Evolutionary conservation across 2,888 invertebrate genomes (phyloP).

Genomic region (Phorcus lineatus): DNA sequence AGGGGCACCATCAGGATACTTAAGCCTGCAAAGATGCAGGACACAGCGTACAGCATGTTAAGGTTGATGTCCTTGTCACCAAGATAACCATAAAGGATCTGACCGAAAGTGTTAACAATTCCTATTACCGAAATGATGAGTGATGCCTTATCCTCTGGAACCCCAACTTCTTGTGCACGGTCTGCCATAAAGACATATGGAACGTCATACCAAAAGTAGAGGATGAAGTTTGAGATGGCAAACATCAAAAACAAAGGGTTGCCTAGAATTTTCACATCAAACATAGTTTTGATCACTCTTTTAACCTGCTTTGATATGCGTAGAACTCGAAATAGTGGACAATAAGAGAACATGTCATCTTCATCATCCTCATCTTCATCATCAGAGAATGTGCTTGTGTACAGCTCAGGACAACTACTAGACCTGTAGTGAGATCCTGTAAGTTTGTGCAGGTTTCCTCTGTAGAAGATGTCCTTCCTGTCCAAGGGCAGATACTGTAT

Average conservation of each 20-base stretch:
- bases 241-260: slow-evolving; percentile 76
- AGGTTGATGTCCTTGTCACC: slow-evolving; percentile 90
- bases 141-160: slow-evolving; percentile 77
- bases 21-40: slow-evolving; percentile 79
- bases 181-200: slow-evolving; percentile 96
- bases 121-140: slow-evolving; percentile 87
- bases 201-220: slow-evolving; percentile 93
- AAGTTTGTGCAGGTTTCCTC: slow-evolving; percentile 65
- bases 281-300: slow-evolving; percentile 60
- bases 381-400: slow-evolving; percentile 46
- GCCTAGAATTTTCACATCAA: slow-evolving; percentile 66
- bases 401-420: slow-evolving; percentile 91
- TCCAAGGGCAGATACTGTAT: slow-evolving; percentile 59
- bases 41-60: slow-evolving; percentile 87
- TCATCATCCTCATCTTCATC: slow-evolving; percentile 44
- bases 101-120: slow-evolving; percentile 88
- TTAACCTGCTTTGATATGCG: slow-evolving; percentile 59
- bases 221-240: slow-evolving; percentile 88
- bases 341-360: slow-evolving; percentile 9
- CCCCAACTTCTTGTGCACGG: slow-evolving; percentile 81
- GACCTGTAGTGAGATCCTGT: slow-evolving; percentile 77
- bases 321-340: slow-evolving; percentile 28
- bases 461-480: slow-evolving; percentile 73
- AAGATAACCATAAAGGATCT: slow-evolving; percentile 85
- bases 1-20: slow-evolving; percentile 67